phyloP scores from a whole-genome alignment of 2,888 invertebrate genomes.

The Oeneis ivallda region DNA sequence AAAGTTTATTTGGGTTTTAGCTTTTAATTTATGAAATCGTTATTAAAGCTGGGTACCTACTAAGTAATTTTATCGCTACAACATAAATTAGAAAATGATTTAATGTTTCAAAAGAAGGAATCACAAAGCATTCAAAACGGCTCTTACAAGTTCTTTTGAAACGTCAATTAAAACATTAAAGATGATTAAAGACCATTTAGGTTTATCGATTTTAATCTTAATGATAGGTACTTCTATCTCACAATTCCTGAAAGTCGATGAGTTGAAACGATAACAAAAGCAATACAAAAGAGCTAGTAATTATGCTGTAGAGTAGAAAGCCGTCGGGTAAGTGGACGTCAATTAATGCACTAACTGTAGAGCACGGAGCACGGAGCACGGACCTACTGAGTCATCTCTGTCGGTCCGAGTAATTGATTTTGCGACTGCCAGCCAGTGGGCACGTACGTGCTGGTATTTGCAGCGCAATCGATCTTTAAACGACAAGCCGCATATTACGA shows the following conservation, averaged over 20 bases:
- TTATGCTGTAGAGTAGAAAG: constrained; percentile 26
- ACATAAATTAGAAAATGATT: too few relatives aligned
- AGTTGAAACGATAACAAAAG: constrained; percentile 17
- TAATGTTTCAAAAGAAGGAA: not conserved
- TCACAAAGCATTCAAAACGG: constrained; percentile 7
- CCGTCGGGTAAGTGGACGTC: constrained; percentile 24
- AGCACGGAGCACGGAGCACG: not conserved
- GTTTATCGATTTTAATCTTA: constrained; percentile 17
- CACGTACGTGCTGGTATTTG: constrained; percentile 4
- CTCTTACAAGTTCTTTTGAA: constrained; percentile 9
- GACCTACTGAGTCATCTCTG: constrained; percentile 17
- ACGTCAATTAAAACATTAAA: constrained; percentile 17
- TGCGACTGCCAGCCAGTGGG: constrained; percentile 21
- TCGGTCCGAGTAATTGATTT: constrained; percentile 34
- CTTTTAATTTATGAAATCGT: too few relatives aligned
- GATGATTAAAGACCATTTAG: constrained; percentile 17
- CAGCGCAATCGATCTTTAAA: too few relatives aligned
- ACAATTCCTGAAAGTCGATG: constrained; percentile 3
- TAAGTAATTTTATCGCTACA: too few relatives aligned
- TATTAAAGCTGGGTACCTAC: too few relatives aligned
- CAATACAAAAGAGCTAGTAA: constrained; percentile 25
- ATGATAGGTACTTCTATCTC: constrained; percentile 1
- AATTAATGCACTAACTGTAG: constrained; percentile 21
- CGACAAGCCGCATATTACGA: too few relatives aligned
- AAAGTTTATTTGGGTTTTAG: too few relatives aligned